Evolutionary conservation across 1,140 invertebrate species (phyloP).

Genomic region (Solenopsis invicta): DNA sequence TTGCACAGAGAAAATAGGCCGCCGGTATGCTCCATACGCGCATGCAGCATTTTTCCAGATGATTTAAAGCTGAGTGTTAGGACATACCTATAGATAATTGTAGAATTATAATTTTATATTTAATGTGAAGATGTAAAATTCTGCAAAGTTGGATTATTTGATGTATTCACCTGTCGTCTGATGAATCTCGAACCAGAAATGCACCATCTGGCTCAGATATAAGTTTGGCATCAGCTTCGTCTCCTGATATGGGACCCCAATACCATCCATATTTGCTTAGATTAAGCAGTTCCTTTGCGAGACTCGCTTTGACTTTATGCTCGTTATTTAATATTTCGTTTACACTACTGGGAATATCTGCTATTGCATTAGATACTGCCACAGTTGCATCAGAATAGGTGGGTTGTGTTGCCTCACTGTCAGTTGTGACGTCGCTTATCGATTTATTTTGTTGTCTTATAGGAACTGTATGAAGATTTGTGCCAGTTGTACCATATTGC

Average conservation of each 20-base stretch:
- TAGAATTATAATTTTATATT: not conserved
- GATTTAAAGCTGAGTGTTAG: conserved; percentile 92
- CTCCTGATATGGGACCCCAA: conserved; percentile 89
- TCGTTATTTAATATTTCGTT: conserved; percentile 52
- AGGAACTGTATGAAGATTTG: conserved; percentile 20
- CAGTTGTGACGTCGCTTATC: not conserved
- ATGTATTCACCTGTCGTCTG: conserved; percentile 88
- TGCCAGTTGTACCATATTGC: not conserved
- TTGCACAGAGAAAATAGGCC: conserved; percentile 90
- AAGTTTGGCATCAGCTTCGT: conserved; percentile 89
- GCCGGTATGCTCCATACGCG: conserved; percentile 90
- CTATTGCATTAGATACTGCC: conserved; percentile 13
- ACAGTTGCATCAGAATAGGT: not conserved
- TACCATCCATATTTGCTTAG: conserved; percentile 90
- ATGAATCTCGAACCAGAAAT: conserved; percentile 93
- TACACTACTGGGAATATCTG: not conserved
- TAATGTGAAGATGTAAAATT: conserved; percentile 25
- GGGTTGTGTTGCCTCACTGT: not conserved
- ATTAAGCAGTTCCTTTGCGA: conserved; percentile 88
- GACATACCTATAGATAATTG: conserved; percentile 86
- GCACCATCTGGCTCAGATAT: conserved; percentile 90
- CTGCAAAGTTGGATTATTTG: conserved; percentile 9
- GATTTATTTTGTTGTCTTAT: not conserved
- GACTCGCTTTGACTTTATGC: conserved; percentile 73
- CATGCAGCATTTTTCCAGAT: conserved; percentile 91